phyloP scores from a whole-genome alignment of 2,888 invertebrate species.

The Selenia dentaria region DNA sequence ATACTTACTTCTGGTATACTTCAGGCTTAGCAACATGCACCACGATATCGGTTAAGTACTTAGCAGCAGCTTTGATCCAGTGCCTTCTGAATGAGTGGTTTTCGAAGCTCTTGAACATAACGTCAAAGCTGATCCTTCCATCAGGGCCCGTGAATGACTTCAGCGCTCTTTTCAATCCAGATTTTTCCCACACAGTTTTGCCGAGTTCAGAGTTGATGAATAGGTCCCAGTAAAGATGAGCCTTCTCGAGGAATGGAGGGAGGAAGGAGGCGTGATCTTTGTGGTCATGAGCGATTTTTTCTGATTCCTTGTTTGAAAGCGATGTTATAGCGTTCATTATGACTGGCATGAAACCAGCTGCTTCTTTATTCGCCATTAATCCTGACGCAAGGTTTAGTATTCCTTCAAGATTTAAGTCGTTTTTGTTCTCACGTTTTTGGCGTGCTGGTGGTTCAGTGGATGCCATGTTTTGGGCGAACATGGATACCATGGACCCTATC shows the following conservation, averaged over 20 bases:
- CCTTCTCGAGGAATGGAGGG: slow-evolving; percentile 86
- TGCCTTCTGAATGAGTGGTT: slow-evolving; percentile 91
- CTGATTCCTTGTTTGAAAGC: slow-evolving; percentile 85
- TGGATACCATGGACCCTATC: slow-evolving; percentile 74
- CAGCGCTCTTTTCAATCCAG: slow-evolving; percentile 88
- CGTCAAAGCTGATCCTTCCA: slow-evolving; percentile 89
- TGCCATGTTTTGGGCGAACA: slow-evolving; percentile 71
- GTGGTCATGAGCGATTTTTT: slow-evolving; percentile 85
- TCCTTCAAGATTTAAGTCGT: slow-evolving; percentile 79
- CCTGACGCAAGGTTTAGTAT: slow-evolving; percentile 83
- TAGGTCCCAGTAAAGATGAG: slow-evolving; percentile 91
- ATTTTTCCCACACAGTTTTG: slow-evolving; percentile 88
- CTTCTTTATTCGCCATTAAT: slow-evolving; percentile 74
- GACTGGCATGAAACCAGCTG: slow-evolving; percentile 85
- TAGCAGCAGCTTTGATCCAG: slow-evolving; percentile 91
- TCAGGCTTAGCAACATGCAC: slow-evolving; percentile 90
- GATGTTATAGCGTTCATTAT: slow-evolving; percentile 87
- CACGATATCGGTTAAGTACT: slow-evolving; percentile 90
- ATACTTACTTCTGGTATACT: slow-evolving; percentile 87
- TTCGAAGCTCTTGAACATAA: slow-evolving; percentile 91
- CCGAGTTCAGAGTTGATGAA: slow-evolving; percentile 92
- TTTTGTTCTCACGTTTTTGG: slow-evolving; percentile 60
- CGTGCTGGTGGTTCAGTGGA: slow-evolving; percentile 51
- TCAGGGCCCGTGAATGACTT: slow-evolving; percentile 88
- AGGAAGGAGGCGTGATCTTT: slow-evolving; percentile 89